Percentiles rank a stretch among this genome's conserved stretches.
Evolutionary conservation across 2,888 invertebrate genomes (phyloP).

Genomic region (Drosophila gaucha): DNA sequence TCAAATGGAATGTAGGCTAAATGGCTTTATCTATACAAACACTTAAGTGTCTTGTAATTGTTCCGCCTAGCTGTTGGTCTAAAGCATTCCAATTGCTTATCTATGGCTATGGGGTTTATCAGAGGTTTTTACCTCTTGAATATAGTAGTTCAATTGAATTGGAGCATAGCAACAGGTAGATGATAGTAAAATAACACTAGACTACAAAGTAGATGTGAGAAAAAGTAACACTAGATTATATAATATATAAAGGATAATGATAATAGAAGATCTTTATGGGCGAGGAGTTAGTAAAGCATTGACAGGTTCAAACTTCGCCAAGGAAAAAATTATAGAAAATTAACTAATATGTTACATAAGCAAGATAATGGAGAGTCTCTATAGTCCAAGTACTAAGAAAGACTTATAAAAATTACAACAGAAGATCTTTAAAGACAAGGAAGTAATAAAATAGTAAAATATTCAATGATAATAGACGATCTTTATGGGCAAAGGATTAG

Average conservation of each 20-base stretch:
- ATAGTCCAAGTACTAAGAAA: no score
- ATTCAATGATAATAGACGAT: no score
- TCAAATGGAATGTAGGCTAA: neutral
- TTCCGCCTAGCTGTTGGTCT: neutral
- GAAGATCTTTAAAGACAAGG: no score
- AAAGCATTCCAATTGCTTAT: neutral
- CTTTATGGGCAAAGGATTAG: neutral
- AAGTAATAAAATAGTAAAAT: no score
- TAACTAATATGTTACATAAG: no score
- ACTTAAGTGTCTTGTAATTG: conserved; percentile 2
- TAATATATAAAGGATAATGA: neutral
- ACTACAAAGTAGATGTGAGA: neutral
- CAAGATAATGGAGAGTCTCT: no score
- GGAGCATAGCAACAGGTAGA: conserved; percentile 7
- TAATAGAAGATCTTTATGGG: neutral
- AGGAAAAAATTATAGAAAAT: no score
- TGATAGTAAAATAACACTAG: neutral
- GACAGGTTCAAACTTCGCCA: no score
- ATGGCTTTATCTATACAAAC: neutral
- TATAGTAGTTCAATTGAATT: conserved; percentile 3
- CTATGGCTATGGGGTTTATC: conserved; percentile 10
- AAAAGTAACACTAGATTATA: neutral
- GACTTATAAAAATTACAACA: no score
- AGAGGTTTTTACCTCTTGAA: conserved; percentile 5
- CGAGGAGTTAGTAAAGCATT: no score